phyloP scores from a whole-genome alignment of 64 coral and sea anemone species.

The Hydrozoanthus tunicans region DNA sequence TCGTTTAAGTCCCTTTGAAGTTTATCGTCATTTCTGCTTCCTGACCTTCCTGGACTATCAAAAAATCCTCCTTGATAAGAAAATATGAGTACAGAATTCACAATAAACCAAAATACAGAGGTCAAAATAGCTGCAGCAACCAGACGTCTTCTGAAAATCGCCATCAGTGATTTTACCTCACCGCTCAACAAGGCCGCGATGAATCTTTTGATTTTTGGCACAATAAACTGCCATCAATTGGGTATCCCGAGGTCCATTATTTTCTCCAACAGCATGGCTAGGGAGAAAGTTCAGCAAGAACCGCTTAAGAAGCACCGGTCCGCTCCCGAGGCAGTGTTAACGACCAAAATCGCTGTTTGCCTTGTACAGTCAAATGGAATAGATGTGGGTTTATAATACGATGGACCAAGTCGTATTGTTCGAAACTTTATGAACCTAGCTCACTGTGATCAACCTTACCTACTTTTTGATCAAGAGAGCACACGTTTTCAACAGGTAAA shows the following conservation, averaged over 20 bases:
- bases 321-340: neutral
- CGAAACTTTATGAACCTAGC: neutral
- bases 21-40: neutral
- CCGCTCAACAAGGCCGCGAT: neutral
- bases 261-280: neutral
- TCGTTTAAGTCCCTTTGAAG: neutral
- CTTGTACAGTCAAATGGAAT: too few relatives aligned
- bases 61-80: conserved; percentile 72
- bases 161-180: neutral
- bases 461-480: neutral
- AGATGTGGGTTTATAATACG: neutral
- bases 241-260: neutral
- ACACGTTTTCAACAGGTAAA: neutral
- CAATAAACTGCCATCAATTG: conserved; percentile 6
- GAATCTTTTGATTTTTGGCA: neutral
- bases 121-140: conserved; percentile 71
- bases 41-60: neutral
- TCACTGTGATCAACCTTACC: neutral
- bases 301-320: neutral
- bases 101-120: conserved; percentile 88
- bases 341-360: neutral
- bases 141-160: conserved; percentile 28
- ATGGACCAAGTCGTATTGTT: neutral
- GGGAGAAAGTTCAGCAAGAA: neutral
- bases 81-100: conserved; percentile 75